Conservation (phyloP, 2,113 vertebrate genomes). For the Acanthisitta chloris region DNA sequence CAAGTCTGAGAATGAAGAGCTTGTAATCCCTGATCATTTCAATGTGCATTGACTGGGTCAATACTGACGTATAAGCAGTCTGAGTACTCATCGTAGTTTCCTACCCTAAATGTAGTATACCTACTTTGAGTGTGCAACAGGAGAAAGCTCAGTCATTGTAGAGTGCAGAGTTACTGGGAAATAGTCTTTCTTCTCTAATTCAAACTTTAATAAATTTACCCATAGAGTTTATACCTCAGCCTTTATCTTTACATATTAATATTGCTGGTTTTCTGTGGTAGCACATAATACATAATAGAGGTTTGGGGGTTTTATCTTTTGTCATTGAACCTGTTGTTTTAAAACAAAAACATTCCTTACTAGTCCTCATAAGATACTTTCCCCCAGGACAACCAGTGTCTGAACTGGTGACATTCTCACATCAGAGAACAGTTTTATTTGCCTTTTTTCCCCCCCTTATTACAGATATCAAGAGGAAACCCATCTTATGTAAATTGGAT, state of each 20-base stretch:
- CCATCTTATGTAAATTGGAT: background rate
- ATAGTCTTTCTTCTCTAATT: background rate
- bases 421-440: background rate
- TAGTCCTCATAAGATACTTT: background rate
- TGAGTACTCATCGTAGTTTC: background rate
- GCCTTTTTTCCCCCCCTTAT: background rate
- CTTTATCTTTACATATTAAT: background rate
- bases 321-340: background rate
- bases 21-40: background rate
- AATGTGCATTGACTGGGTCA: background rate
- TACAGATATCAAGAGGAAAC: background rate
- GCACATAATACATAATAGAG: background rate
- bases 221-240: background rate
- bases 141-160: background rate
- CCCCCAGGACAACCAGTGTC: background rate
- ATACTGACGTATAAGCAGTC: background rate
- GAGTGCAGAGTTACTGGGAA: background rate
- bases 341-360: background rate
- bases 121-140: background rate
- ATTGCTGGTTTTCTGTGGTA: background rate
- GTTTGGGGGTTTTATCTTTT: accelerated
- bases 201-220: background rate
- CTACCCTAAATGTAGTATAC: background rate
- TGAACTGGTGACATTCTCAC: background rate
- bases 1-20: background rate